phyloP scores from a whole-genome alignment of 1,140 invertebrate species.

The Danaus plexippus region DNA sequence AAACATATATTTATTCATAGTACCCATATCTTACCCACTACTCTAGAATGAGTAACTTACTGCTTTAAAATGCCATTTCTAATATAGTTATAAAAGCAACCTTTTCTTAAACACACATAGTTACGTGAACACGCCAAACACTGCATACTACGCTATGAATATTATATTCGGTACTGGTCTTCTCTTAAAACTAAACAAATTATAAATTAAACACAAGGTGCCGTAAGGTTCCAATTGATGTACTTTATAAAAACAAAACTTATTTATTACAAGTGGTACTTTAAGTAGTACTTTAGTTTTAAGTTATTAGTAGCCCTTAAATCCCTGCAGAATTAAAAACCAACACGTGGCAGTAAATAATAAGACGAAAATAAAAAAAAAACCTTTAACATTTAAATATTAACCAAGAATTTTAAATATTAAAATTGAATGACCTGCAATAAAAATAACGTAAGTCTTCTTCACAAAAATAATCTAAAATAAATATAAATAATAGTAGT shows the following conservation, averaged over 20 bases:
- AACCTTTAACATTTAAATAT: constrained; percentile 18
- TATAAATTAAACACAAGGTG: constrained; percentile 17
- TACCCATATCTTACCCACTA: not conserved
- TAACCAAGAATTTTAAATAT: constrained; percentile 13
- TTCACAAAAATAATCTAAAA: constrained; percentile 4
- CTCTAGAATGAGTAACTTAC: not conserved
- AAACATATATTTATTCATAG: constrained; percentile 1
- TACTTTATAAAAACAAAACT: constrained; percentile 1
- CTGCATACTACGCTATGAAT: constrained; percentile 29
- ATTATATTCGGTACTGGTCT: constrained; percentile 59
- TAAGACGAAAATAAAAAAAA: constrained; percentile 28
- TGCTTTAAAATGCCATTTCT: not conserved
- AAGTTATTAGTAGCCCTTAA: constrained; percentile 3
- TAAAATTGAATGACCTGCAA: constrained; percentile 1
- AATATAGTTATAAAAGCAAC: constrained; percentile 2
- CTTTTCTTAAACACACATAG: constrained; percentile 10
- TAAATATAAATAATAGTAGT: too few species aligned
- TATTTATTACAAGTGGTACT: too few species aligned
- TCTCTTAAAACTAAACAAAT: constrained; percentile 18
- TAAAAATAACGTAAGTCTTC: constrained; percentile 8
- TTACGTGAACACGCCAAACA: constrained; percentile 1
- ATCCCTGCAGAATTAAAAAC: not conserved
- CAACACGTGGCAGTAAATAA: constrained; percentile 2
- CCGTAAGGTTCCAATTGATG: constrained; percentile 4
- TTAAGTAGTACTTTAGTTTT: constrained; percentile 16